Evolutionary conservation across 53 echinoderm and acorn worm species (phyloP).

Genomic region (Stichopus horrens): DNA sequence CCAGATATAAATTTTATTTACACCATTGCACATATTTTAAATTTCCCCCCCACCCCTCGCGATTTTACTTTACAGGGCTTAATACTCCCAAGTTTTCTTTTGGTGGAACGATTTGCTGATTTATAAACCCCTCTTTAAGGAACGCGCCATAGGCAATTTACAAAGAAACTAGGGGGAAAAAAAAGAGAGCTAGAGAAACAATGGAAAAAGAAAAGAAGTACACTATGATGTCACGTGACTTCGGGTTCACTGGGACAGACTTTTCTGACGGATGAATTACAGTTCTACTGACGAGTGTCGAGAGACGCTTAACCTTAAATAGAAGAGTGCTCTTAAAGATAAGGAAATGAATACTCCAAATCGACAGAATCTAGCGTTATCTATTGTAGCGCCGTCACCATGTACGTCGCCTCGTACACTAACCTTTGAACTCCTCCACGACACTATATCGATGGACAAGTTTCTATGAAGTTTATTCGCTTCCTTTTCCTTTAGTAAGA

Average conservation of each 20-base stretch:
- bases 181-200: neutral
- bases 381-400: no score
- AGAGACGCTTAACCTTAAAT: neutral
- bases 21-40: no score
- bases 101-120: no score
- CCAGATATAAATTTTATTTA: no score
- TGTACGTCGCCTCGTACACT: neutral
- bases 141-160: no score
- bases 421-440: neutral
- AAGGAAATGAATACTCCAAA: neutral
- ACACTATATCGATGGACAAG: neutral
- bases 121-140: no score
- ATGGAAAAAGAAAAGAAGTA: neutral
- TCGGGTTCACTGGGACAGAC: neutral
- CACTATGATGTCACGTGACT: neutral
- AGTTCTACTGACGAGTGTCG: neutral
- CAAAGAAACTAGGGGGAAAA: no score
- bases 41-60: no score
- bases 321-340: neutral
- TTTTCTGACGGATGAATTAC: neutral
- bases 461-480: neutral
- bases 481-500: neutral
- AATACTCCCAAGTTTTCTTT: no score
- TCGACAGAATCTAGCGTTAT: no score
- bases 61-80: no score